A percentile compares a stretch with the other conserved stretches of the same genome.
Conservation (phyloP, 2,888 invertebrate genomes). For the Metallyticus violacea region DNA sequence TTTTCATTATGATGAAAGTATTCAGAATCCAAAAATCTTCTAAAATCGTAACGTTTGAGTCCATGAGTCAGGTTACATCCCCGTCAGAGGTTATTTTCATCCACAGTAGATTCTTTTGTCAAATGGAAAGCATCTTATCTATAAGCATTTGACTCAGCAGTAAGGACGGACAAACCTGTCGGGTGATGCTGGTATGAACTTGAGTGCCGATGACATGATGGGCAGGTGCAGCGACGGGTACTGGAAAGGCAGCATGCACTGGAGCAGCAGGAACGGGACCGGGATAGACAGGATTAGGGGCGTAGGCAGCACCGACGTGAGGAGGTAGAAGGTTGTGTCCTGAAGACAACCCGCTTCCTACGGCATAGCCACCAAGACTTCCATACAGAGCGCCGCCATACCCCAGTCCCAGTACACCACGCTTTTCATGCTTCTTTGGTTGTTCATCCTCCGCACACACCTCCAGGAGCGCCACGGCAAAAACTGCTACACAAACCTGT, state of each 20-base stretch:
- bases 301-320: neutral
- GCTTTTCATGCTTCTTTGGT: slow-evolving; percentile 68
- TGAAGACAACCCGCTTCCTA: slow-evolving; percentile 11
- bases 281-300: neutral
- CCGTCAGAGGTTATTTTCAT: no score
- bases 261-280: neutral
- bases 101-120: no score
- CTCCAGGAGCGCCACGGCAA: slow-evolving; percentile 40
- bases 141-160: no score
- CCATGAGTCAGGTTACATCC: no score
- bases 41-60: no score
- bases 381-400: slow-evolving; percentile 9
- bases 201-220: neutral
- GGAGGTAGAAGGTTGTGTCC: neutral
- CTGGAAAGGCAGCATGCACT: neutral
- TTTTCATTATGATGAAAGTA: no score
- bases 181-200: slow-evolving; percentile 27
- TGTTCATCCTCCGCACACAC: slow-evolving; percentile 45
- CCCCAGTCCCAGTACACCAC: slow-evolving; percentile 59
- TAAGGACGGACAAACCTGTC: slow-evolving; percentile 3
- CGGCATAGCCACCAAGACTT: slow-evolving; percentile 21
- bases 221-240: neutral
- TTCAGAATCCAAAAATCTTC: no score
- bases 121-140: no score
- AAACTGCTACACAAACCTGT: slow-evolving; percentile 38